Evolutionary conservation across 2,797 vertebrate species (phyloP).

Genomic region (Margarornis squamiger): DNA sequence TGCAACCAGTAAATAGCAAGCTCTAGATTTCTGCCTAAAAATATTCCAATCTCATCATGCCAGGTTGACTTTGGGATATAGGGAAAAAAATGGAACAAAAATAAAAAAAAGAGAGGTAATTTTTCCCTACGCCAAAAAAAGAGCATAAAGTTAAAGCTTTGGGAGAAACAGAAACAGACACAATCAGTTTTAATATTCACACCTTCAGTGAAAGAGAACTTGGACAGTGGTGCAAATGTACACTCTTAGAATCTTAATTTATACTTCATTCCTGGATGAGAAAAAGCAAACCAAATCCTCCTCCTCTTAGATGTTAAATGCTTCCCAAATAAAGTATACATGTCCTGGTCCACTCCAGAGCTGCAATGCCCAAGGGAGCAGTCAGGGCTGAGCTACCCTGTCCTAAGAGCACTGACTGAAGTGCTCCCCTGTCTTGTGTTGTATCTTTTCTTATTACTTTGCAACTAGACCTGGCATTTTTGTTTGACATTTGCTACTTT

Average conservation of each 20-base stretch:
- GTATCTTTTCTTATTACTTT: neutral
- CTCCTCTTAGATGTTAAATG: neutral
- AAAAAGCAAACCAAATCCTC: neutral
- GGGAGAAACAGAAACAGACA: neutral
- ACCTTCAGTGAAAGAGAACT: neutral
- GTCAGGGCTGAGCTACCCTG: neutral
- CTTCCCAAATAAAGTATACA: fast-evolving
- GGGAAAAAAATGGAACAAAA: neutral
- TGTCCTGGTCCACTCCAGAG: neutral
- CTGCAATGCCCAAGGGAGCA: neutral
- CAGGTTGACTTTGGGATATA: neutral
- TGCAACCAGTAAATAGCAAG: neutral
- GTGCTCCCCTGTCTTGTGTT: neutral
- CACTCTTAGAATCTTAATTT: neutral
- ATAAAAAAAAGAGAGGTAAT: fast-evolving
- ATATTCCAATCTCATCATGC: neutral
- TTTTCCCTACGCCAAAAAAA: neutral
- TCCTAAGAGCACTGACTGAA: neutral
- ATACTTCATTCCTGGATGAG: neutral
- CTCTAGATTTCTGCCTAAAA: neutral
- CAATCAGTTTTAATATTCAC: neutral
- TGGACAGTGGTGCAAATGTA: neutral
- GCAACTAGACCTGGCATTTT: neutral
- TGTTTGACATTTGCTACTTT: neutral
- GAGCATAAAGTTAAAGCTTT: neutral